These are phyloP conservation scores for Alentia gelatinosa DNA, from an alignment of 2,888 invertebrate species.

Conservation along the genomic window DNA sequence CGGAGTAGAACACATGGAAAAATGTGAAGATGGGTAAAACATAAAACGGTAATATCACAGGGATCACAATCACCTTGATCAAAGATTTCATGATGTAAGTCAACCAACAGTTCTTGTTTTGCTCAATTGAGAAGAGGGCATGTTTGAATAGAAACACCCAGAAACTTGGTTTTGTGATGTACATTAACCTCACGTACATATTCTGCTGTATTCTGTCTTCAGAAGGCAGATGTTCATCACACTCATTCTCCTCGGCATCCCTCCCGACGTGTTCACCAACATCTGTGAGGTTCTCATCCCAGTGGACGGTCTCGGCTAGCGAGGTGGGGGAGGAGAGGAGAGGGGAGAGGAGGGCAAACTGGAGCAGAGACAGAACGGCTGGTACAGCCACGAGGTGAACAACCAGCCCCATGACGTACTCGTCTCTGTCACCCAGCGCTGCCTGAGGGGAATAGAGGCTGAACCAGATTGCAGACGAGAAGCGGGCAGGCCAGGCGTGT, in stretches of 20 bases:
- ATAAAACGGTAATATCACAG: neutral
- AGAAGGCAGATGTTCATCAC: neutral
- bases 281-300: neutral
- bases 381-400: neutral
- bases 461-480: neutral
- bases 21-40: neutral
- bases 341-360: slow-evolving; percentile 6
- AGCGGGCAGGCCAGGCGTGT: neutral
- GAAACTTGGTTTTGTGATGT: neutral
- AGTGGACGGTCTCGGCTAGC: slow-evolving; percentile 1
- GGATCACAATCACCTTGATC: neutral
- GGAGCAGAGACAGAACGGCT: neutral
- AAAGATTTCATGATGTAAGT: neutral
- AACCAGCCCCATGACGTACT: neutral
- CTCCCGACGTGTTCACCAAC: neutral
- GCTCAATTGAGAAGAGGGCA: neutral
- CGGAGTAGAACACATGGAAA: neutral
- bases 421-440: neutral
- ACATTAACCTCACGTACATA: neutral
- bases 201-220: neutral
- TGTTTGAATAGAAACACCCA: slow-evolving; percentile 15
- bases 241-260: neutral
- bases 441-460: neutral
- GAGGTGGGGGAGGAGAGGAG: neutral
- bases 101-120: neutral